A percentile compares a stretch with the other conserved stretches of the same genome.
phyloP scores from a whole-genome alignment of 2,888 invertebrate genomes.

The Eupithecia centaureata region DNA sequence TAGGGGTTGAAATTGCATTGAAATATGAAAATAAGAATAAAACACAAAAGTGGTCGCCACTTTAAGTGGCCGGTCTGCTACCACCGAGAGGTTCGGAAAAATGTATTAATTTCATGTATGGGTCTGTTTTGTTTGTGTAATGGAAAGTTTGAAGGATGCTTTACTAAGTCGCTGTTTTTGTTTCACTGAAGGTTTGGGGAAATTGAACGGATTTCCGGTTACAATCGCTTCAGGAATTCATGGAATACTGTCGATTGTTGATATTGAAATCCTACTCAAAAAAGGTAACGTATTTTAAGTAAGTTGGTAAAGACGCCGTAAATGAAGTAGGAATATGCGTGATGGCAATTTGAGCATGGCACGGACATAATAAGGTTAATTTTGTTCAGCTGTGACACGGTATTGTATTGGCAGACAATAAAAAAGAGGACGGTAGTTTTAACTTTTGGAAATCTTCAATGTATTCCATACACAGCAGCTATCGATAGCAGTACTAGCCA shows the following conservation, averaged over 20 bases:
- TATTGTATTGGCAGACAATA: too few species aligned
- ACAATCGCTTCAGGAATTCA: background rate
- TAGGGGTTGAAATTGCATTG: too few species aligned
- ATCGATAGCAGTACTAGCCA: background rate
- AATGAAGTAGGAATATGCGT: too few species aligned
- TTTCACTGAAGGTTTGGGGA: background rate
- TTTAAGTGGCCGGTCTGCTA: background rate
- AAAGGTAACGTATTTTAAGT: too few species aligned
- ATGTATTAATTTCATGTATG: conserved; percentile 2
- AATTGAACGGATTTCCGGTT: background rate
- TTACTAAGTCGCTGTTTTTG: background rate
- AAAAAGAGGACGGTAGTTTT: too few species aligned
- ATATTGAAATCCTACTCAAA: background rate
- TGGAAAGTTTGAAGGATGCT: conserved; percentile 1
- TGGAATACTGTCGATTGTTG: background rate
- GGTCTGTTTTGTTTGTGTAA: conserved; percentile 1
- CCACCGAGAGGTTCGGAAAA: background rate
- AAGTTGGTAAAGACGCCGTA: too few species aligned
- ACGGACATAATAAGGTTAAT: too few species aligned
- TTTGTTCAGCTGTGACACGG: too few species aligned
- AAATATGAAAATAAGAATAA: too few species aligned
- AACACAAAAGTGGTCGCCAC: conserved; percentile 2
- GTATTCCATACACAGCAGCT: too few species aligned
- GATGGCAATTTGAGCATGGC: too few species aligned
- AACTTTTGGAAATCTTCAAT: too few species aligned